Evolutionary conservation across 2,113 vertebrate genomes (phyloP).

Genomic region (Hippocampus guttulatus): DNA sequence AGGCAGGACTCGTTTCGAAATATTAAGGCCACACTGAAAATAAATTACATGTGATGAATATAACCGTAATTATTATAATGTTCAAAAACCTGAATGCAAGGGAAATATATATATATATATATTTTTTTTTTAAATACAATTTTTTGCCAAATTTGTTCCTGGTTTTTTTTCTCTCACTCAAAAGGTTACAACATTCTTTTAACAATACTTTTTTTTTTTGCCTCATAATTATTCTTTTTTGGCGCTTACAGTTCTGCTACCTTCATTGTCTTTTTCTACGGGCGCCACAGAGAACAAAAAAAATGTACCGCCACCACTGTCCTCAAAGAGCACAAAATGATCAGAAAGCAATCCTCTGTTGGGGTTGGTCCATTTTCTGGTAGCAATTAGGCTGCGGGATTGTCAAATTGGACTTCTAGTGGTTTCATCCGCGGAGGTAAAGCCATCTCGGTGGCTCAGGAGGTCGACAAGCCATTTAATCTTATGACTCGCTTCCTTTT

Average conservation of each 20-base stretch:
- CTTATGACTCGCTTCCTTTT: neutral
- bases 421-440: constrained; percentile 3
- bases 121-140: too few relatives aligned
- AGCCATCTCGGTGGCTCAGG: neutral
- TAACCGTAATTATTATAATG: too few relatives aligned
- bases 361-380: neutral
- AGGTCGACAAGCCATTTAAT: constrained; percentile 11
- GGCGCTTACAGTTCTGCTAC: neutral
- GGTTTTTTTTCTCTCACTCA: too few relatives aligned
- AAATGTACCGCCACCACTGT: neutral
- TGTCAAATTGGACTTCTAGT: constrained; percentile 7
- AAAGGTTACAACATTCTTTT: too few relatives aligned
- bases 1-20: neutral
- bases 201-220: neutral
- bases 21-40: neutral
- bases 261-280: neutral
- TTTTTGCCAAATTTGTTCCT: too few relatives aligned
- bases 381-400: neutral
- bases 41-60: neutral
- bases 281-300: neutral
- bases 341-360: constrained; percentile 8
- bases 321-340: neutral
- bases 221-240: neutral
- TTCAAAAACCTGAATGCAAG: too few relatives aligned
- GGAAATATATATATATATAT: too few relatives aligned